Conservation (phyloP, 2,113 vertebrate species). For the Hippocampus guttulatus region DNA sequence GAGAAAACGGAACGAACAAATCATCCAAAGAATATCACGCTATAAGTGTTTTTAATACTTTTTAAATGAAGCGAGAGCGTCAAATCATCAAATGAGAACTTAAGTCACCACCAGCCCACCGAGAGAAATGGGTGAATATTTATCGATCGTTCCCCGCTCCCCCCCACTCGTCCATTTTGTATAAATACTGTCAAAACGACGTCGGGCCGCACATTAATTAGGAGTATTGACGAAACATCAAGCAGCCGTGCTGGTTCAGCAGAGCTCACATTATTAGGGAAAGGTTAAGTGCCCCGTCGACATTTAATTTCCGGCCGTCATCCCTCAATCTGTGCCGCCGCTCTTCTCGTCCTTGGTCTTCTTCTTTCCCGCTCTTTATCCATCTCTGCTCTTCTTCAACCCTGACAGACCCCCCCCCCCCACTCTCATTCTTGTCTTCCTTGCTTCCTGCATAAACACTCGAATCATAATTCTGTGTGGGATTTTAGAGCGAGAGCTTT, state of each 20-base stretch:
- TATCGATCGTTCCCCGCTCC: slow-evolving; percentile 38
- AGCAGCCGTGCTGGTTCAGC: slow-evolving; percentile 67
- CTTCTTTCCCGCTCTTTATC: slow-evolving; percentile 17
- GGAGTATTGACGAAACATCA: slow-evolving; percentile 66
- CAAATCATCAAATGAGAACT: background rate
- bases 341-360: slow-evolving; percentile 4
- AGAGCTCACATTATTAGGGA: slow-evolving; percentile 66
- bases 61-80: background rate
- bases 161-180: slow-evolving; percentile 27
- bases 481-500: slow-evolving; percentile 31
- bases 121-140: background rate
- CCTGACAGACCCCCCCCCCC: background rate
- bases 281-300: slow-evolving; percentile 68
- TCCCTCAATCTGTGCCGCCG: slow-evolving; percentile 11
- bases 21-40: background rate
- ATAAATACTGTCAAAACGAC: slow-evolving; percentile 61
- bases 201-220: slow-evolving; percentile 66
- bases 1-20: background rate
- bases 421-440: background rate
- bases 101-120: background rate
- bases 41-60: too few species aligned
- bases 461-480: slow-evolving; percentile 43
- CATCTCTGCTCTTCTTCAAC: background rate
- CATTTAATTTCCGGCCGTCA: slow-evolving; percentile 59
- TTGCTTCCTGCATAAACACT: slow-evolving; percentile 27